Percentiles rank a stretch among this genome's conserved stretches.
phyloP scores from a whole-genome alignment of 2,113 vertebrate genomes.

The Labeo rohita region DNA sequence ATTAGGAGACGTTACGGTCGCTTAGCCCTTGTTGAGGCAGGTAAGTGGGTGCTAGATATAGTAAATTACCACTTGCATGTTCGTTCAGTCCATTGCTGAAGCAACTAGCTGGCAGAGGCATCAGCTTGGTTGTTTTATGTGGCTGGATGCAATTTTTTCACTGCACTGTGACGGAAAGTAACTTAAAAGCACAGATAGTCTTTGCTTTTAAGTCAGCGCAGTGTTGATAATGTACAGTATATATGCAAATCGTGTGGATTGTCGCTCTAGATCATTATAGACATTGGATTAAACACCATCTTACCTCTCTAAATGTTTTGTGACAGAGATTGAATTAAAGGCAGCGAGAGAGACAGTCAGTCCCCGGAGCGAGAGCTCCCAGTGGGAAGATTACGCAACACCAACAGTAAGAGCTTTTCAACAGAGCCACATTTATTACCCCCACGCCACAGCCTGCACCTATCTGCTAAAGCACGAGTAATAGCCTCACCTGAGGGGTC shows the following conservation, averaged over 20 bases:
- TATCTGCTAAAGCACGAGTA: conserved; percentile 22
- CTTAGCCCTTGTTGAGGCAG: not conserved
- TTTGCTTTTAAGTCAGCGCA: not conserved
- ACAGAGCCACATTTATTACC: conserved; percentile 43
- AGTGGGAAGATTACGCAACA: conserved; percentile 50
- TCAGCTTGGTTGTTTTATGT: not conserved
- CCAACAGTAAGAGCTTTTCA: conserved; percentile 33
- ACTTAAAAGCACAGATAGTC: not conserved
- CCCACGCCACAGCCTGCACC: conserved; percentile 20
- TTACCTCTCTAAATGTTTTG: not conserved
- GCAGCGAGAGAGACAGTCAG: conserved; percentile 6
- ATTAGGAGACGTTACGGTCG: not conserved
- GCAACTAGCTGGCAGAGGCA: not conserved
- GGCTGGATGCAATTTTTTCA: not conserved
- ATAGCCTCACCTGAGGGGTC: conserved; percentile 30
- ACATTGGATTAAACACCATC: conserved; percentile 1
- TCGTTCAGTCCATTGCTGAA: not conserved
- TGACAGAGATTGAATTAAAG: conserved; percentile 28
- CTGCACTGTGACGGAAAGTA: not conserved
- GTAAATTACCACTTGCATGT: conserved; percentile 10
- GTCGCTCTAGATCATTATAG: not conserved
- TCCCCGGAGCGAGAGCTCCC: conserved; percentile 37
- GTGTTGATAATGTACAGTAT: conserved; percentile 10
- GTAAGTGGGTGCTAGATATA: conserved; percentile 8
- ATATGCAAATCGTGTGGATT: not conserved